phyloP scores from a whole-genome alignment of 2,113 vertebrate species.

The Emydocephalus ijimae region DNA sequence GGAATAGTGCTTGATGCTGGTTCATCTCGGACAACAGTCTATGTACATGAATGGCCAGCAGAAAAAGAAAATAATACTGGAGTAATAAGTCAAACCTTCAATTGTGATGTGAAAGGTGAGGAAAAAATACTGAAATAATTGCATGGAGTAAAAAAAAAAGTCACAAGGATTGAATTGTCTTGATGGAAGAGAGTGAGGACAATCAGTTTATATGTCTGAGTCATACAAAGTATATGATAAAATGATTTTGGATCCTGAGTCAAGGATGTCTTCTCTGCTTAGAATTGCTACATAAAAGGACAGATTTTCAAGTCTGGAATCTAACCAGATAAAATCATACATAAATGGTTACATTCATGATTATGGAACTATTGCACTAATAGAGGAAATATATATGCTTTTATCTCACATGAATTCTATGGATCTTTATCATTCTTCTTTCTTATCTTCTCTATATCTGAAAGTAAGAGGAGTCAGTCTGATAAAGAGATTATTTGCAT shows the following conservation, averaged over 20 bases:
- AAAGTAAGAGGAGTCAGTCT: neutral
- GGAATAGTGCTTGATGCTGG: slow-evolving; percentile 93
- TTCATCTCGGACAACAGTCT: slow-evolving; percentile 90
- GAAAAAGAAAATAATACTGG: slow-evolving; percentile 93
- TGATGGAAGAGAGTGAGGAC: neutral
- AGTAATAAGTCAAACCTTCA: slow-evolving; percentile 79
- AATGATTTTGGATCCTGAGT: neutral
- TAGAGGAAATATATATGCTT: neutral
- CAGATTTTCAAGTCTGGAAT: neutral
- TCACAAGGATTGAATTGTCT: neutral
- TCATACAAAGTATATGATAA: neutral
- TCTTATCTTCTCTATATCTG: neutral
- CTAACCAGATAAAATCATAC: neutral
- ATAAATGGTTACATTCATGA: neutral
- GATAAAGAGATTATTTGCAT: neutral
- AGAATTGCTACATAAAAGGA: neutral
- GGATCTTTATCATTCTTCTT: neutral
- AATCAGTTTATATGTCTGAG: neutral
- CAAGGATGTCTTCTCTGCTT: neutral
- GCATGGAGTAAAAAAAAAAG: neutral
- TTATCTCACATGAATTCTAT: neutral
- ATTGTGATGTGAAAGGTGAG: slow-evolving; percentile 82
- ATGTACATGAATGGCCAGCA: slow-evolving; percentile 92
- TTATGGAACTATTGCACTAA: neutral
- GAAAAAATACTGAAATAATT: neutral